Conservation (phyloP, 2,113 vertebrate genomes). For the Corvus cornix region DNA sequence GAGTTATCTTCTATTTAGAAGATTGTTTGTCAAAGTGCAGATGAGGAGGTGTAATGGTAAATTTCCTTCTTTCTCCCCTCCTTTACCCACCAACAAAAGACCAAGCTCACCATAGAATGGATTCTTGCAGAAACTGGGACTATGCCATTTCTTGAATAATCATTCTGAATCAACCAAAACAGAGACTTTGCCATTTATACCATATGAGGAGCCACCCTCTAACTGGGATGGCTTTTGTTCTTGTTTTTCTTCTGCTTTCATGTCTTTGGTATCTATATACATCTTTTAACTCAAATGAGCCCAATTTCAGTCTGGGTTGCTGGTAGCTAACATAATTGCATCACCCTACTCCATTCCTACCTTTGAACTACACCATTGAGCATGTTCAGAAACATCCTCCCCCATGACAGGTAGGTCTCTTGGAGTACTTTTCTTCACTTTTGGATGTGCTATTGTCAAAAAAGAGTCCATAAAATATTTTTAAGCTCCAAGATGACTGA, state of each 20-base stretch:
- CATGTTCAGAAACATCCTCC: neutral
- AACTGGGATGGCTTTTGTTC: neutral
- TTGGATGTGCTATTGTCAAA: neutral
- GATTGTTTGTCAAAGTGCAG: neutral
- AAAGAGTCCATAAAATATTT: neutral
- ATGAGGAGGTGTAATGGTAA: neutral
- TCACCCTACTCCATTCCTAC: neutral
- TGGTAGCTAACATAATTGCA: neutral
- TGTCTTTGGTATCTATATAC: neutral
- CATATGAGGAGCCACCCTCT: neutral
- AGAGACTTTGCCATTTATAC: neutral
- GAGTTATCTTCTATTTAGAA: neutral
- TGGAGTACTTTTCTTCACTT: neutral
- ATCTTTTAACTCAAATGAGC: neutral
- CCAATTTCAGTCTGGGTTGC: neutral
- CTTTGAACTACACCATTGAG: neutral
- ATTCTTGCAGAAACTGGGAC: neutral
- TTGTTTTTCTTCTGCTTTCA: neutral
- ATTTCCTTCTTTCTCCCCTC: neutral
- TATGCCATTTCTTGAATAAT: neutral
- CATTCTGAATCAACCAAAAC: neutral
- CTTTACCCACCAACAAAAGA: neutral
- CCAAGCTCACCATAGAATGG: neutral
- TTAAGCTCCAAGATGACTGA: neutral
- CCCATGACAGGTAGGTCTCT: neutral